Evolutionary conservation across 2,888 invertebrate genomes (phyloP).

Genomic region (Stictocephala bisonia): DNA sequence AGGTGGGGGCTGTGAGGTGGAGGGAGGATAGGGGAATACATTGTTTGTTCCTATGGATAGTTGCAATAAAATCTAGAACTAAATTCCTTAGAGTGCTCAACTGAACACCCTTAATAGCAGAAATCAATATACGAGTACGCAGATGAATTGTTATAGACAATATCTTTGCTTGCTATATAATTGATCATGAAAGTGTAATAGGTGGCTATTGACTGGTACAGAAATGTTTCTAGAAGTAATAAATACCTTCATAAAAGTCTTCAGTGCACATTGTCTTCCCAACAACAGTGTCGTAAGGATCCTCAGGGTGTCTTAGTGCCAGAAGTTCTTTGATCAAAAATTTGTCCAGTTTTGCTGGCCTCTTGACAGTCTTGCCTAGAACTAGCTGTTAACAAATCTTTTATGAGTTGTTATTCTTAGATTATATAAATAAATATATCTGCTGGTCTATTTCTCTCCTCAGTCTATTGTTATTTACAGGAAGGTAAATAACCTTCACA

Average conservation of each 20-base stretch:
- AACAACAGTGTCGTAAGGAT: conserved; percentile 86
- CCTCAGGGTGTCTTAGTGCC: conserved; percentile 77
- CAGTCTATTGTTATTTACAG: too few species aligned
- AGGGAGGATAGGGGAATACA: too few species aligned
- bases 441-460: neutral
- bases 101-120: too few species aligned
- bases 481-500: too few species aligned
- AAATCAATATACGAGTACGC: neutral
- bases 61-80: too few species aligned
- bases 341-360: conserved; percentile 87
- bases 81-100: too few species aligned
- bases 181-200: neutral
- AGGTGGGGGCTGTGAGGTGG: too few species aligned
- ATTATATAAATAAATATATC: neutral
- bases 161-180: neutral
- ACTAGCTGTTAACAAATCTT: conserved; percentile 72
- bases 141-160: neutral
- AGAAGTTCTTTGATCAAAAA: conserved; percentile 84
- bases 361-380: conserved; percentile 82
- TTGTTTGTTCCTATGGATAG: too few species aligned
- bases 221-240: too few species aligned
- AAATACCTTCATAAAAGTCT: conserved; percentile 95
- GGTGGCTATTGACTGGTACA: neutral
- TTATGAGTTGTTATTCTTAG: neutral
- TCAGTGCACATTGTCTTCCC: conserved; percentile 97